A percentile compares a stretch with the other conserved stretches of the same genome.
Evolutionary conservation across 35 echinoderm and acorn worm genomes (phyloP).

Genomic region (Lytechinus variegatus): DNA sequence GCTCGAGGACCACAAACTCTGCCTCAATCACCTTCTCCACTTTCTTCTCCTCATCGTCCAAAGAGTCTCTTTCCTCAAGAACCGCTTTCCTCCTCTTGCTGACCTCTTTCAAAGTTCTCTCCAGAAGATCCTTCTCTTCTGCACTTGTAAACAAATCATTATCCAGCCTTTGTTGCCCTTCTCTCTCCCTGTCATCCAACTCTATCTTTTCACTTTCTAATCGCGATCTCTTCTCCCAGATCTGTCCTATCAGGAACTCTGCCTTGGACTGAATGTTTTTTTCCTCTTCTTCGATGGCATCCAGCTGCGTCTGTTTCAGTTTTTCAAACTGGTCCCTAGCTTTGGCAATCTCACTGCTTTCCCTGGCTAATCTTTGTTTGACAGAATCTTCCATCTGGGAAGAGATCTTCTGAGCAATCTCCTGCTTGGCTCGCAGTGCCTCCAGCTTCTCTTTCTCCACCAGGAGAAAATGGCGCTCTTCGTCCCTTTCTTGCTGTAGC

Average conservation of each 20-base stretch:
- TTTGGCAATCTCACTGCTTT: slow-evolving; percentile 81
- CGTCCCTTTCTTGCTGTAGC: slow-evolving; percentile 80
- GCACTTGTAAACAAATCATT: slow-evolving; percentile 60
- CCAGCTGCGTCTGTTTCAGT: slow-evolving; percentile 82
- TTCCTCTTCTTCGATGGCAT: slow-evolving; percentile 85
- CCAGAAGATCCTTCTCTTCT: slow-evolving; percentile 60
- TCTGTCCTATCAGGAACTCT: slow-evolving; percentile 72
- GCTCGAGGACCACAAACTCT: slow-evolving; percentile 85
- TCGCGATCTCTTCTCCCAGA: slow-evolving; percentile 81
- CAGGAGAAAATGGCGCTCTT: slow-evolving; percentile 80
- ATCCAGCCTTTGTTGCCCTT: slow-evolving; percentile 53
- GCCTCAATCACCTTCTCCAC: slow-evolving; percentile 83
- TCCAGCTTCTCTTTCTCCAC: slow-evolving; percentile 90
- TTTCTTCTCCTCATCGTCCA: slow-evolving; percentile 74
- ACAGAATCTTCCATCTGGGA: slow-evolving; percentile 79
- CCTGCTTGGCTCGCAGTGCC: slow-evolving; percentile 77
- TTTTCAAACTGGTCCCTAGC: slow-evolving; percentile 85
- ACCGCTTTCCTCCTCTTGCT: slow-evolving; percentile 66
- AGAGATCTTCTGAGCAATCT: slow-evolving; percentile 69
- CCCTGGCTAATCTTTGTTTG: slow-evolving; percentile 59
- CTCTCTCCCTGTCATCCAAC: slow-evolving; percentile 61
- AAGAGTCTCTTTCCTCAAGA: slow-evolving; percentile 56
- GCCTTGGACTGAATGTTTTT: slow-evolving; percentile 85
- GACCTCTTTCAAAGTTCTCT: slow-evolving; percentile 65
- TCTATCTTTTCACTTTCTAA: slow-evolving; percentile 75